phyloP scores from a whole-genome alignment of 1,140 invertebrate species.

The Drosophila watanabei region DNA sequence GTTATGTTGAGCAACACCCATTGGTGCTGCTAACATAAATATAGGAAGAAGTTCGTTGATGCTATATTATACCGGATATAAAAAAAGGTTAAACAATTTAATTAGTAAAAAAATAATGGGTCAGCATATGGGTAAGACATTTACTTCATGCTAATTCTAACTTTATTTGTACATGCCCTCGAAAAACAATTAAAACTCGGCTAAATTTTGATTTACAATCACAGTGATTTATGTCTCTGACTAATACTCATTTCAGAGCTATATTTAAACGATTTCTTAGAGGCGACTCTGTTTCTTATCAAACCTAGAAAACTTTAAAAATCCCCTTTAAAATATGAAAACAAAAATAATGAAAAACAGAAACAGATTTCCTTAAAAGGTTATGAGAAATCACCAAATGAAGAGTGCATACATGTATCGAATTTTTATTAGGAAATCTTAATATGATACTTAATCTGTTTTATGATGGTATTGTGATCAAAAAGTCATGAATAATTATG shows the following conservation, averaged over 20 bases:
- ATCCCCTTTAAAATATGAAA: neutral
- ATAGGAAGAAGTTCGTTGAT: neutral
- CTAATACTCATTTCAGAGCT: conserved; percentile 5
- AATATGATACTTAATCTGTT: conserved; percentile 6
- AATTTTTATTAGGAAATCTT: conserved; percentile 3
- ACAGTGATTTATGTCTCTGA: conserved; percentile 15
- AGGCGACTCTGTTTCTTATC: conserved; percentile 2
- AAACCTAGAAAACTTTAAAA: conserved; percentile 1
- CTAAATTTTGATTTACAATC: neutral
- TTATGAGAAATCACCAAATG: conserved; percentile 8
- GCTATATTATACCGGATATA: neutral
- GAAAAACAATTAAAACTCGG: neutral
- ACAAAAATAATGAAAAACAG: neutral
- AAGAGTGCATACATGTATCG: neutral
- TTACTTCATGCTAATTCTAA: neutral
- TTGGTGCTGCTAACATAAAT: neutral
- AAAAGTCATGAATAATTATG: conserved; percentile 12
- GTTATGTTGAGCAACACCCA: neutral
- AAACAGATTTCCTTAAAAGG: conserved; percentile 11
- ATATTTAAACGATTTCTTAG: neutral
- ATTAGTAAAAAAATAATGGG: no score
- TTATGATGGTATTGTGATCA: neutral
- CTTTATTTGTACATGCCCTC: neutral
- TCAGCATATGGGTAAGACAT: neutral
- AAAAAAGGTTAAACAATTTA: neutral